These are phyloP conservation scores for Psilopsiagon aymara DNA, from an alignment of 2,113 vertebrate genomes.

Conservation along the genomic window DNA sequence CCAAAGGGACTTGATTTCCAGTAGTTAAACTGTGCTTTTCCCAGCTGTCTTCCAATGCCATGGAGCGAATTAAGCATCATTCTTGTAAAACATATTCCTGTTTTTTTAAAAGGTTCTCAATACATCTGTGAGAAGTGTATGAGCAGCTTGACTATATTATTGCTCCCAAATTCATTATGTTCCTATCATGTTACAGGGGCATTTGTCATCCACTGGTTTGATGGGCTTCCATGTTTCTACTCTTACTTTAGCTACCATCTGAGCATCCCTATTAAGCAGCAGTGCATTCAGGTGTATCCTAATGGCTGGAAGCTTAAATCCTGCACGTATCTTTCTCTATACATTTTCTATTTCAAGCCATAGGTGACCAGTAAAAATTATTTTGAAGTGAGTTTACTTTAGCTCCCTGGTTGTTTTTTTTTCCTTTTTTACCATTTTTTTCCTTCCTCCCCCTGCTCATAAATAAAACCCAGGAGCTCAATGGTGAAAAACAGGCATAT, in stretches of 20 bases:
- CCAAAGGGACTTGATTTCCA: not conserved
- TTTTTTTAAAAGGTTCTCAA: not conserved
- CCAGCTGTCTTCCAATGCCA: not conserved
- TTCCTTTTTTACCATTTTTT: not conserved
- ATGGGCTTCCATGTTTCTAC: not conserved
- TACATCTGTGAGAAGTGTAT: not conserved
- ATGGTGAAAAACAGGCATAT: not conserved
- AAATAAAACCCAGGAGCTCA: not conserved
- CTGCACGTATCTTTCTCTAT: not conserved
- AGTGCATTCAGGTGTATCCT: not conserved
- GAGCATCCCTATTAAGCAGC: not conserved
- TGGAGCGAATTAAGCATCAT: not conserved
- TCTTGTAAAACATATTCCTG: accelerated
- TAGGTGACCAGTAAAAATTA: not conserved
- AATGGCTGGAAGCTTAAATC: not conserved
- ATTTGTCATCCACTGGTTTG: not conserved
- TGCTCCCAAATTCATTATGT: not conserved
- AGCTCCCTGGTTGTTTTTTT: not conserved
- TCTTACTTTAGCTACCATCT: not conserved
- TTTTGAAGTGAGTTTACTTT: not conserved
- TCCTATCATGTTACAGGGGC: not conserved
- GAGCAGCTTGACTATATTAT: not conserved
- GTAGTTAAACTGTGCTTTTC: not conserved
- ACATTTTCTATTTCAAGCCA: not conserved
- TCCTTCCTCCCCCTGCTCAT: not conserved